Base-by-base conservation (phyloP, 2,888 invertebrate genomes). In the Hemithea aestivaria region DNA sequence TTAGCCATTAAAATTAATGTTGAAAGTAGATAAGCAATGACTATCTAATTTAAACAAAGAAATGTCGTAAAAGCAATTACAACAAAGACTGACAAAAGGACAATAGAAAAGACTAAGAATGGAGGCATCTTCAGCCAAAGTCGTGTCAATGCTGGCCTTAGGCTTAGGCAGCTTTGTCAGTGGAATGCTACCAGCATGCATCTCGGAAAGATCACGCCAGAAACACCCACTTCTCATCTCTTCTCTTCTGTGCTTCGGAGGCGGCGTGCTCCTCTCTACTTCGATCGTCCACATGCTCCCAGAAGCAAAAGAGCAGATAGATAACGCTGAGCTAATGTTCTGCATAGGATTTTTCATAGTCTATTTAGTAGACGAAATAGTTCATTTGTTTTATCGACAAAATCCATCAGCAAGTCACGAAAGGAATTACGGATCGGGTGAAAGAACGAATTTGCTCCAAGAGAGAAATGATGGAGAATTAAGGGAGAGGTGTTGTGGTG, bases 271-370 rank as follows among this genome's bases (percentile, higher is more conserved):
- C 2, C 73, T 95, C 2, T 91, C 94, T 0, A 95, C 95, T 0
- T 90, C 94, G 0, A 52, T 94, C 20, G 87, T 93, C 9, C 95
- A 95, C 73, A 93, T 95, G 87, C 75, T 95, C 2, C 94, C 94
- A n/a, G 95, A 95, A 84, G 91, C 92, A 11, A 87, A 92, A 33
- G 89, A 90, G 42, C 76, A 80, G 39, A 67, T 91, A 1, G 66
- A 88, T 23, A 88, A 90, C 51, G 89, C 92, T 0, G 94, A 94
- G 65, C 65, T 93, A 1, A 73, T 90, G 12, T 81, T 93, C 30
- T 92, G 93, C 43, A 64, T 79, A 2, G 94, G 94, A 0, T 94
- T 94, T 62, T 91, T 94, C 39, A 53, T 91, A 0, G 90, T 94
- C 0, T 94, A 94, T 56, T 73, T 93, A 8, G 88, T 93, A 2